Evolutionary conservation across 2,113 vertebrate genomes (phyloP), one percentile per base, ranked within the genome.

Genomic region (Leptodactylus fuscus): DNA sequence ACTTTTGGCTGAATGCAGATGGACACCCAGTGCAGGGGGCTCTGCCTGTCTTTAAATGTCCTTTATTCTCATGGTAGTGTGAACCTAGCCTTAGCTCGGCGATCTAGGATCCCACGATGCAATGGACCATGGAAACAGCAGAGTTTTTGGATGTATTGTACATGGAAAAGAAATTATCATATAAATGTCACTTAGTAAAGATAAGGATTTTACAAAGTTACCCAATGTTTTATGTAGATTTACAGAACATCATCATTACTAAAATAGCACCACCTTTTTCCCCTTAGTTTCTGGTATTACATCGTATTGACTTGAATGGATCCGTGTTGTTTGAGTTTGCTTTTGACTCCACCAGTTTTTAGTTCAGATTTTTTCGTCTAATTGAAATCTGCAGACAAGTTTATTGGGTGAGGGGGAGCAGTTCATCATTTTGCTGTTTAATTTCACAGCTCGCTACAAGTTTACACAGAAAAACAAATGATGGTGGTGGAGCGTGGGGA

Each of bases 381-480:
- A 81, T 91, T 90, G 74, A 78, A 82, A 87, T 65, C 65, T 69
- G 20, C 44, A 53, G 78, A 76, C 69, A 88, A 32, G 87, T 65
- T 89, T 88, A 75, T 88, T 91, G 89, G 70, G 80, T 86, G 88
- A 79, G 84, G 81, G 82, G 83, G n/a, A 85, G 86, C 13, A 88
- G 51, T 91, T 89, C 88, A 86, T 91, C 85, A 87, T 91, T 91
- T 24, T 48, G 81, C 51, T 85, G 73, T 89, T 92, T 91, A 89
- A 91, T 92, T 92, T 91, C 88, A 92, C 86, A 90, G 89, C 85
- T 91, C 89, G 89, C 78, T 92, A 87, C 86, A 82, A 74, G 67
- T 73, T 70, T 70, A 49, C 81, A 71, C 46, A 34, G 67, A 34
- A 55, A 82, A 46, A 34, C 36, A 60, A 58, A 46, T 74, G 15